Percentiles rank a stretch among this genome's conserved stretches.
These are phyloP conservation scores for Cariama cristata DNA, from an alignment of 2,113 vertebrate species.

Conservation along the genomic window DNA sequence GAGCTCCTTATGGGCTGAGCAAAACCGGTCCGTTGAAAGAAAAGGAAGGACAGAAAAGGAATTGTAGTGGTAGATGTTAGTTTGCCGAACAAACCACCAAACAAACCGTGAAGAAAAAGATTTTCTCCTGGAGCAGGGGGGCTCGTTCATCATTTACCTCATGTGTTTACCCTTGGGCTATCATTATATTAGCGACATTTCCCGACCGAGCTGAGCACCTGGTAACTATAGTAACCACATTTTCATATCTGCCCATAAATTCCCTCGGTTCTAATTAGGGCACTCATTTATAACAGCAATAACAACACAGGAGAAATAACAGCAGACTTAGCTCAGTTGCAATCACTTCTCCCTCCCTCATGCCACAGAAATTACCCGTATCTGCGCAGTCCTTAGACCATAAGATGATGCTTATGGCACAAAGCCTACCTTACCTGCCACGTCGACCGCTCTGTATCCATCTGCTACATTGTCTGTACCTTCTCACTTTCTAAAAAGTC, in stretches of 20 bases:
- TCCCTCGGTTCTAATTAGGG: slow-evolving; percentile 58
- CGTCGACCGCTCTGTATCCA: background rate
- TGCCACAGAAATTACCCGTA: background rate
- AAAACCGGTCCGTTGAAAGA: background rate
- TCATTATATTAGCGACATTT: slow-evolving; percentile 45
- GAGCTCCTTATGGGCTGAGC: background rate
- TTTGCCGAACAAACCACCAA: background rate
- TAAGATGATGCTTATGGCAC: background rate
- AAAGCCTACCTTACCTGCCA: background rate
- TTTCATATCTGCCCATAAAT: slow-evolving; percentile 63
- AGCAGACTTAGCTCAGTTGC: background rate
- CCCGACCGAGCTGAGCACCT: slow-evolving; percentile 48
- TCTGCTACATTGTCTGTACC: background rate
- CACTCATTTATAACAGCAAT: slow-evolving; percentile 38
- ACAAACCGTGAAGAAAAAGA: background rate
- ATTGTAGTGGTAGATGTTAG: background rate
- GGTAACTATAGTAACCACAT: slow-evolving; percentile 68
- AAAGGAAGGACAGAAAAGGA: background rate
- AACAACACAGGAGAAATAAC: background rate
- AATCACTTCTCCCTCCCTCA: background rate
- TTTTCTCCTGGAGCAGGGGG: background rate
- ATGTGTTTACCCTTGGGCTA: slow-evolving; percentile 57
- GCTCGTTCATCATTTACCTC: slow-evolving; percentile 34
- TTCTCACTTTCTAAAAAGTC: background rate
- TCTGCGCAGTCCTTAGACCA: background rate